Evolutionary conservation across 64 coral and sea anemone genomes (phyloP).

Genomic region (Hydrozoanthus tunicans): DNA sequence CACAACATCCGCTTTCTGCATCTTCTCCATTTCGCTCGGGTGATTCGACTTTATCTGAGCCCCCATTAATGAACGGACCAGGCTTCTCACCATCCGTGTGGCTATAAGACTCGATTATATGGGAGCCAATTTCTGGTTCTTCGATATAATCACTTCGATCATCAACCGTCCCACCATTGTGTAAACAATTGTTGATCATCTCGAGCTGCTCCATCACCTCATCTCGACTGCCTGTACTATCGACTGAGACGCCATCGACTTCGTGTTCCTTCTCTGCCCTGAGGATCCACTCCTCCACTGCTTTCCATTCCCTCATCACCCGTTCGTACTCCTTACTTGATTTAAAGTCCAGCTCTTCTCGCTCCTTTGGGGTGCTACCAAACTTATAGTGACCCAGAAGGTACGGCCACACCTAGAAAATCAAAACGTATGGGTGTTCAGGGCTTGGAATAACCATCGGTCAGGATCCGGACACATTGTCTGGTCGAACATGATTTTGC

Average conservation of each 20-base stretch:
- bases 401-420: constrained; percentile 95
- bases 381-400: constrained; percentile 87
- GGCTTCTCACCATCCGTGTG: not conserved
- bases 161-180: constrained; percentile 50
- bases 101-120: constrained; percentile 9
- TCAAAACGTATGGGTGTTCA: not conserved
- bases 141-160: constrained; percentile 75
- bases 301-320: constrained; percentile 87
- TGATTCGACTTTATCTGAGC: constrained; percentile 28
- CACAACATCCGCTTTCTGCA: constrained; percentile 83
- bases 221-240: constrained; percentile 89
- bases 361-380: constrained; percentile 76
- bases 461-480: too few relatives aligned
- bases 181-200: constrained; percentile 75
- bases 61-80: constrained; percentile 14
- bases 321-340: constrained; percentile 56
- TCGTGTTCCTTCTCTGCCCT: constrained; percentile 83
- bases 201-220: constrained; percentile 93
- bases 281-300: constrained; percentile 76
- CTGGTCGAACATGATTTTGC: too few relatives aligned
- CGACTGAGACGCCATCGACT: constrained; percentile 80
- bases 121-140: constrained; percentile 66
- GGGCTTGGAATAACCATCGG: too few relatives aligned
- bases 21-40: constrained; percentile 66
- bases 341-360: constrained; percentile 56